These are phyloP conservation scores for Balaeniceps rex DNA, from an alignment of 2,113 vertebrate species.

Conservation along the genomic window DNA sequence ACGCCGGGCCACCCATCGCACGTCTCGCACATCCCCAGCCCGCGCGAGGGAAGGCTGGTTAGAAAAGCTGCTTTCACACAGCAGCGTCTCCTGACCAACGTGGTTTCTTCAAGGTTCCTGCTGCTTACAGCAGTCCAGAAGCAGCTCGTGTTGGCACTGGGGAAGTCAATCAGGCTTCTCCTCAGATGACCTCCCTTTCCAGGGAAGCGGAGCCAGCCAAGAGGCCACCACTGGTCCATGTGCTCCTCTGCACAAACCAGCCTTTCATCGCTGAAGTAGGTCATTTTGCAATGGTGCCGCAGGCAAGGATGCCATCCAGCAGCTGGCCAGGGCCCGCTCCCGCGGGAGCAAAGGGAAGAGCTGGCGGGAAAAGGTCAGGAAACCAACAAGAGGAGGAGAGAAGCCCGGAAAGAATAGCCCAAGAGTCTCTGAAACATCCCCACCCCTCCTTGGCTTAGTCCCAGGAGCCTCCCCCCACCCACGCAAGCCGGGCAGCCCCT, in stretches of 20 bases:
- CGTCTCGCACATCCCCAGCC: background rate
- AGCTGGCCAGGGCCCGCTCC: background rate
- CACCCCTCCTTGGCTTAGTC: background rate
- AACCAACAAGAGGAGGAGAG: background rate
- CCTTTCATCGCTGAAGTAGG: background rate
- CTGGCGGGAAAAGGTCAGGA: background rate
- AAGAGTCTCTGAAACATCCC: background rate
- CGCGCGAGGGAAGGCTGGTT: fast-evolving
- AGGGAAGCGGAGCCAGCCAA: background rate
- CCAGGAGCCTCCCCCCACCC: background rate
- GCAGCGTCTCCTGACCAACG: background rate
- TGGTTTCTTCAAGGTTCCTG: background rate
- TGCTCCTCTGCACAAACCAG: background rate
- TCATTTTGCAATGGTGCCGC: background rate
- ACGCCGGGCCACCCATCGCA: fast-evolving
- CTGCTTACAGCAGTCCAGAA: background rate
- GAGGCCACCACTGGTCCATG: background rate
- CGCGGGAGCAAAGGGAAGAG: background rate
- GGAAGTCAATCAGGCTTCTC: background rate
- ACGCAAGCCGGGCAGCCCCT: background rate
- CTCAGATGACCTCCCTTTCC: background rate
- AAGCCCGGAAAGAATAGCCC: background rate
- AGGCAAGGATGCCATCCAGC: background rate
- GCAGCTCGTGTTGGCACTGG: fast-evolving
- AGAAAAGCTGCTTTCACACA: fast-evolving